Conservation (phyloP, 2,797 vertebrate species). For the Spheniscus humboldti region DNA sequence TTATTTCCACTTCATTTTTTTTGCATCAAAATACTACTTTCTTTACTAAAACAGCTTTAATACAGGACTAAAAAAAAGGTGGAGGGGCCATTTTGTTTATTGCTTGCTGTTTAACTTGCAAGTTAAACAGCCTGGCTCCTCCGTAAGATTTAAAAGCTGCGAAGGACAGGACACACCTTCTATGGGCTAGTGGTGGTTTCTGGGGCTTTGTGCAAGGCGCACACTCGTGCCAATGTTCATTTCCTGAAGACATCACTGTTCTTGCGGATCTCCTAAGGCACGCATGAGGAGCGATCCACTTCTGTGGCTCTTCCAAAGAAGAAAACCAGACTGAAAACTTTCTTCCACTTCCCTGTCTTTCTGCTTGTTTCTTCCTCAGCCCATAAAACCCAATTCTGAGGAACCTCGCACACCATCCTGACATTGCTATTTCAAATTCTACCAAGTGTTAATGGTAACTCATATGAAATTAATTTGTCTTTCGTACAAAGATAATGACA, state of each 20-base stretch:
- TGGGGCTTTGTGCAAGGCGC: neutral
- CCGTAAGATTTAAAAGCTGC: neutral
- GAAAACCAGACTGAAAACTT: neutral
- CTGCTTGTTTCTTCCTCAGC: neutral
- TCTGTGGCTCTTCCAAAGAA: neutral
- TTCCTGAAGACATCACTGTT: neutral
- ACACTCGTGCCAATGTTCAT: fast-evolving
- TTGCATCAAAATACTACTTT: neutral
- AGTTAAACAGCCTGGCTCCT: neutral
- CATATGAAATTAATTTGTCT: neutral
- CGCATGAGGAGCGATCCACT: neutral
- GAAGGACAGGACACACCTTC: neutral
- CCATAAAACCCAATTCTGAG: neutral
- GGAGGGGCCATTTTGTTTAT: neutral
- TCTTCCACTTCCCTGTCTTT: neutral
- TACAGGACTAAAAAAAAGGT: fast-evolving
- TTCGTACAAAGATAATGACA: neutral
- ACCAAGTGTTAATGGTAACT: neutral
- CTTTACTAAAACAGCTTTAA: neutral
- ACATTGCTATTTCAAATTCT: neutral
- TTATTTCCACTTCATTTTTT: neutral
- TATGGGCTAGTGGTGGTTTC: neutral
- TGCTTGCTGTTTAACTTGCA: neutral
- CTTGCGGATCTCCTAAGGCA: neutral
- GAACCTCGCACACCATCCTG: neutral